Evolutionary conservation across 2,888 invertebrate species (phyloP), one percentile per base, ranked within the genome.

Genomic region (Tinea pellionella): DNA sequence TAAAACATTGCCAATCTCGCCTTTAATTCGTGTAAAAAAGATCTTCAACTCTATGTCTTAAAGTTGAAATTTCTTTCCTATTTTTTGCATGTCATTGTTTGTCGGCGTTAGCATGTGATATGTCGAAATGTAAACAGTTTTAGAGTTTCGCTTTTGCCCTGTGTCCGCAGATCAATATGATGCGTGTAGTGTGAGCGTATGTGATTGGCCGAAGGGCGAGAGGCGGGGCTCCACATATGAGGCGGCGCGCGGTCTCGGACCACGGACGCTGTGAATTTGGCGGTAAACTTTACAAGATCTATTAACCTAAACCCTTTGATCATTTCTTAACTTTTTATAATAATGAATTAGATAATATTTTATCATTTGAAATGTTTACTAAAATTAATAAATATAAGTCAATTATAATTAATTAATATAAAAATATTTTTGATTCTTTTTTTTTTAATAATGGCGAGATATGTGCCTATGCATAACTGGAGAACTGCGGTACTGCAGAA

Each of bases 81-180:
- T 47, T 15, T 47, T 4, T 13, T 47, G 47, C 9, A 47, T 47
- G 41, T 8, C 3, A 32, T 57, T 24, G 55, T 57, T 85, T 86
- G 84, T 86, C 85, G 82, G 82, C 80, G 75, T 84, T 84, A 82
- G 82, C 78, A 76, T 83, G 86, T 84, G 87, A 86, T 86, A 86
- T 47, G 47, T 15, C 13, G n/a, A 47, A 16, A 16, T 47, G 13
- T 47, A 47, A 47, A 47, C 15, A 15, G 16, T 47, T 47, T 16
- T 47, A 9, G 37, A 37, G 47, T 47, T 47, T 47, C 15, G 13
- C 16, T 47, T 47, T 47, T 47, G 41, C 16, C 59, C 64, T 64
- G 9, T 59, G 55, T 55, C 55, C 55, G 65, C 85, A 87, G 88
- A 88, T 88, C 88, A 85, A 88, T 88, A 88, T 78, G 71, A 80